Conservation (phyloP, 2,797 vertebrate species). For the Phoebastria nigripes region DNA sequence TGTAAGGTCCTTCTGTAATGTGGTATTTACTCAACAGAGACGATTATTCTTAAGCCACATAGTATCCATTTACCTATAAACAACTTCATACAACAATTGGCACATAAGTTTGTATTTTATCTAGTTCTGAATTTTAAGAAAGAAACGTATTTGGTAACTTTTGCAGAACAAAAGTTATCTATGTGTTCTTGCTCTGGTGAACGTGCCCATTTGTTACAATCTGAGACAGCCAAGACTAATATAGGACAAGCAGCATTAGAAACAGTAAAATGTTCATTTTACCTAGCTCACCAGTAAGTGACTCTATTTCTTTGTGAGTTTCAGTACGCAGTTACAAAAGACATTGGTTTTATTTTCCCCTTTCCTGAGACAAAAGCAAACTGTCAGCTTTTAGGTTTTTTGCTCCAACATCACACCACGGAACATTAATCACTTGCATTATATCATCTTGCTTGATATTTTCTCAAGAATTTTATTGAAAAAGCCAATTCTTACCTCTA, state of each 20-base stretch:
- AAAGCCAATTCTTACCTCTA: slow-evolving; percentile 74
- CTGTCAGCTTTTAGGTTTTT: neutral
- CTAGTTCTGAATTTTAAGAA: neutral
- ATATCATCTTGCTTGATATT: neutral
- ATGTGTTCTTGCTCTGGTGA: neutral
- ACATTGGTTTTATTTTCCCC: neutral
- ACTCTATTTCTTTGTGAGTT: neutral
- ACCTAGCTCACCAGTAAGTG: neutral
- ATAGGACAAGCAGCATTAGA: neutral
- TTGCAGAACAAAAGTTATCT: neutral
- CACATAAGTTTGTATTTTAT: neutral
- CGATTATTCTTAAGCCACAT: neutral
- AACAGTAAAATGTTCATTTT: neutral
- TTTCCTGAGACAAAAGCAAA: neutral
- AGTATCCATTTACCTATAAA: neutral
- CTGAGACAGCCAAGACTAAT: neutral
- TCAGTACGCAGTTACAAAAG: neutral
- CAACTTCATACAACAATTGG: neutral
- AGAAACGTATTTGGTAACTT: neutral
- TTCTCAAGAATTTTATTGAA: neutral
- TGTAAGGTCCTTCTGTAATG: neutral
- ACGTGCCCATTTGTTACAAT: neutral
- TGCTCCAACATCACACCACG: neutral
- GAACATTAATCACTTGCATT: neutral
- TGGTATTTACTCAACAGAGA: neutral